Evolutionary conservation across 2,888 invertebrate genomes (phyloP).

Genomic region (Microdon myrmicae): DNA sequence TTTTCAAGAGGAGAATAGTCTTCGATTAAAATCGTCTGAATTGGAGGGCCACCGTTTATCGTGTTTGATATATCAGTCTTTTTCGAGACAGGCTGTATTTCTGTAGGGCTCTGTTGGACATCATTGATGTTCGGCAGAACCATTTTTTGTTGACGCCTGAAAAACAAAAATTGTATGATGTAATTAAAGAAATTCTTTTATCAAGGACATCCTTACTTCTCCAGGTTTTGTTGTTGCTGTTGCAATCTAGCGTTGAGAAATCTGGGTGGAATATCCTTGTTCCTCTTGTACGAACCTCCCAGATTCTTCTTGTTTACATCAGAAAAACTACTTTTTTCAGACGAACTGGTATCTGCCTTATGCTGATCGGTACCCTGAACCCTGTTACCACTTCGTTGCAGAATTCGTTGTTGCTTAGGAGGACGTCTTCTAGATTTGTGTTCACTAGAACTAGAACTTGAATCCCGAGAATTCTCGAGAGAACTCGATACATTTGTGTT

Average conservation of each 20-base stretch:
- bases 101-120: conserved; percentile 32
- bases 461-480: conserved; percentile 59
- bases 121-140: conserved; percentile 6
- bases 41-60: conserved; percentile 3
- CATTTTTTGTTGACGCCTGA: conserved; percentile 54
- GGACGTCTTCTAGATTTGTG: conserved; percentile 48
- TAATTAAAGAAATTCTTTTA: not conserved
- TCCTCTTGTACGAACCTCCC: conserved; percentile 54
- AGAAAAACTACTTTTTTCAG: conserved; percentile 32
- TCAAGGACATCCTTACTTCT: conserved; percentile 38
- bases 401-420: conserved; percentile 52
- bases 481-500: conserved; percentile 63
- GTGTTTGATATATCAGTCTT: conserved; percentile 50
- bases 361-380: conserved; percentile 47
- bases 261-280: conserved; percentile 59
- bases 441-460: conserved; percentile 57
- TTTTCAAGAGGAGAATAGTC: conserved; percentile 69
- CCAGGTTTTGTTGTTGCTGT: conserved; percentile 56
- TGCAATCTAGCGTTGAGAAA: conserved; percentile 58
- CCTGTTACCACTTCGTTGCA: conserved; percentile 54
- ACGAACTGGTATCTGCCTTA: conserved; percentile 35
- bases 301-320: conserved; percentile 53
- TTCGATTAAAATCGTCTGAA: conserved; percentile 46
- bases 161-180: conserved; percentile 1
- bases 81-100: conserved; percentile 62